Evolutionary conservation across 2,113 vertebrate genomes (phyloP).

Genomic region (Chionodraco myersi): DNA sequence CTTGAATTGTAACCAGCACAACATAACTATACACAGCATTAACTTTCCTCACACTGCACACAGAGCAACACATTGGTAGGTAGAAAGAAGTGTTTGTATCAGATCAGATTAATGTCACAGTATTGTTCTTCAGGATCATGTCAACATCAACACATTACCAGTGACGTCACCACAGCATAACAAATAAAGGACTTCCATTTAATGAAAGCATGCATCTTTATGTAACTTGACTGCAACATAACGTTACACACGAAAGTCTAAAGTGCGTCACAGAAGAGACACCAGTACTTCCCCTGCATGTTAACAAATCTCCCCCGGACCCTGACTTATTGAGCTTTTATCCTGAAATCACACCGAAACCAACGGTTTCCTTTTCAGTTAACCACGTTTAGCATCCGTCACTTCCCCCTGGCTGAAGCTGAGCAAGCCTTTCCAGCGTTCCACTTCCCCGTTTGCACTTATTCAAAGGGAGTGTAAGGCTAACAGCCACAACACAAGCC

Average conservation of each 20-base stretch:
- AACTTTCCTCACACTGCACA: too few species aligned
- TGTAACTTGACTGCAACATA: not conserved
- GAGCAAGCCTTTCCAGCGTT: slow-evolving; percentile 48
- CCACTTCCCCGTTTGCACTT: slow-evolving; percentile 40
- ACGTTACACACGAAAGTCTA: not conserved
- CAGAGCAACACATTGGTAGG: too few species aligned
- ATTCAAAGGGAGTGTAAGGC: not conserved
- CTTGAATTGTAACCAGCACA: too few species aligned
- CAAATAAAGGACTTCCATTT: not conserved
- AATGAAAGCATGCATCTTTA: not conserved
- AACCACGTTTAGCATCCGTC: slow-evolving; percentile 16
- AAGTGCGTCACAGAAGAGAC: not conserved
- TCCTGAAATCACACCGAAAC: slow-evolving; percentile 13
- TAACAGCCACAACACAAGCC: not conserved
- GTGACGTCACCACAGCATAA: not conserved
- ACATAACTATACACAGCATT: too few species aligned
- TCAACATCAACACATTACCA: too few species aligned
- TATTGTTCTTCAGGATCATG: too few species aligned
- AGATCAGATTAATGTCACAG: too few species aligned
- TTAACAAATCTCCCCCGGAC: not conserved
- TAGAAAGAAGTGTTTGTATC: too few species aligned
- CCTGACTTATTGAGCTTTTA: not conserved
- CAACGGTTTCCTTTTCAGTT: slow-evolving; percentile 31
- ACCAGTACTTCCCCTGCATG: not conserved
- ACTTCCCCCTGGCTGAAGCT: slow-evolving; percentile 42